Conservation (phyloP, 2,888 invertebrate species). For the Geotrupes spiniger region DNA sequence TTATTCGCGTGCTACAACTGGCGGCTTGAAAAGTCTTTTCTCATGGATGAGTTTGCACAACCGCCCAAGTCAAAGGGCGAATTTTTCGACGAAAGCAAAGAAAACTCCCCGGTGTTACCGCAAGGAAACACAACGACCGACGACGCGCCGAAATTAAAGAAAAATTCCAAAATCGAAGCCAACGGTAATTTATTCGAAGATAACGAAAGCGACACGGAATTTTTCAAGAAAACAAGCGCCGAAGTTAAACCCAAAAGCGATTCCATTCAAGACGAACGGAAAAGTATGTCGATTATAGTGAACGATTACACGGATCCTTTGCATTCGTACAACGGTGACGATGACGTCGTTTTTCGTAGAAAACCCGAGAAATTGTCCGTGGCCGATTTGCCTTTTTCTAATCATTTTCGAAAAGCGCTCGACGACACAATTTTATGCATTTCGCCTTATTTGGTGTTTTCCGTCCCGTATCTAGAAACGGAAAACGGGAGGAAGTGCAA, state of each 20-base stretch:
- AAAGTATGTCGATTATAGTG: slow-evolving; percentile 52
- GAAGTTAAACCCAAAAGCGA: slow-evolving; percentile 14
- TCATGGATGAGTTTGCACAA: slow-evolving; percentile 82
- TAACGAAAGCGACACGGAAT: slow-evolving; percentile 29
- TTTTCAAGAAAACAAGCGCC: slow-evolving; percentile 25
- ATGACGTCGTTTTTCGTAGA: slow-evolving; percentile 33
- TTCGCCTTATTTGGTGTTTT: slow-evolving; percentile 82
- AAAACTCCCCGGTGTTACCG: slow-evolving; percentile 39
- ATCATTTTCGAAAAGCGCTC: slow-evolving; percentile 71
- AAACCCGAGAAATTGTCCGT: slow-evolving; percentile 51
- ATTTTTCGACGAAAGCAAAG: slow-evolving; percentile 48
- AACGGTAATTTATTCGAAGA: slow-evolving; percentile 21
- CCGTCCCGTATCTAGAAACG: slow-evolving; percentile 85
- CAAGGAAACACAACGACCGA: slow-evolving; percentile 11
- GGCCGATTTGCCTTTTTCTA: slow-evolving; percentile 60
- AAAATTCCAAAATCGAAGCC: slow-evolving; percentile 18
- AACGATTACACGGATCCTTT: slow-evolving; percentile 84
- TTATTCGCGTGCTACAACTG: slow-evolving; percentile 87
- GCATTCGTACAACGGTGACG: slow-evolving; percentile 43
- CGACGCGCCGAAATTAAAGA: slow-evolving; percentile 10
- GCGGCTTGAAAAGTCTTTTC: slow-evolving; percentile 86
- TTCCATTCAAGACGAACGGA: slow-evolving; percentile 34
- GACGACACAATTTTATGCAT: slow-evolving; percentile 74
- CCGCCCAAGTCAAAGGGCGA: slow-evolving; percentile 60
- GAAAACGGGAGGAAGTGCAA: slow-evolving; percentile 75